These are phyloP conservation scores for Kryptolebias ocellatus DNA, from an alignment of 2,797 vertebrate species.

Conservation along the genomic window DNA sequence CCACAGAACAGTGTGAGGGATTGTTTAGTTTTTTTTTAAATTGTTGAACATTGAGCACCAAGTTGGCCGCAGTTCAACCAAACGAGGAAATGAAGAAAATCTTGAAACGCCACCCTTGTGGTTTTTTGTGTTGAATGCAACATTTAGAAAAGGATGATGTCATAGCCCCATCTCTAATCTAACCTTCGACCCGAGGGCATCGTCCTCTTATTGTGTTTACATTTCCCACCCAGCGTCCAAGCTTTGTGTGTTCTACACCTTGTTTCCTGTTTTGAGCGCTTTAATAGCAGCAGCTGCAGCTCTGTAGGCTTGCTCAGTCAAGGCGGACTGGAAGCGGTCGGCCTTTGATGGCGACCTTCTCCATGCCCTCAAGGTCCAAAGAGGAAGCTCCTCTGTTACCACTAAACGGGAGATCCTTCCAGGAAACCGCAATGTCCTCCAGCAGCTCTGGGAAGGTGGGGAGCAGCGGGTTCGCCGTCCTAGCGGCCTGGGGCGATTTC, in stretches of 20 bases:
- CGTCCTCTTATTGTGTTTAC: too few relatives aligned
- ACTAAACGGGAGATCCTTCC: background rate
- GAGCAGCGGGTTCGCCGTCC: background rate
- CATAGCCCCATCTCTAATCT: too few relatives aligned
- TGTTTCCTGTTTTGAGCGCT: background rate
- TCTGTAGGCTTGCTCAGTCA: background rate
- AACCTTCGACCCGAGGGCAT: too few relatives aligned
- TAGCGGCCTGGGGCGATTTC: slow-evolving; percentile 1
- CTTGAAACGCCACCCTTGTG: background rate
- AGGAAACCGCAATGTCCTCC: background rate
- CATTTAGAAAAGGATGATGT: background rate
- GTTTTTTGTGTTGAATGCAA: background rate
- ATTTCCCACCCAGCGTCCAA: too few relatives aligned
- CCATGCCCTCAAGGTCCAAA: background rate
- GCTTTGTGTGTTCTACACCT: too few relatives aligned
- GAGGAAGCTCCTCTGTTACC: background rate
- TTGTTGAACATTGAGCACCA: background rate
- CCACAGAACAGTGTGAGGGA: too few relatives aligned
- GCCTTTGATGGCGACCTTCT: background rate
- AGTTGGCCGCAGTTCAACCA: background rate
- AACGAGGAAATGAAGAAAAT: background rate
- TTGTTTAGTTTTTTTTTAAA: background rate
- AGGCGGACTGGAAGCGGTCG: background rate
- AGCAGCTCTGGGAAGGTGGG: background rate
- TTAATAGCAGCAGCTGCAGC: background rate